Evolutionary conservation across 2,797 vertebrate species (phyloP), one percentile per base, ranked within the genome.

Genomic region (Botia almorhae): DNA sequence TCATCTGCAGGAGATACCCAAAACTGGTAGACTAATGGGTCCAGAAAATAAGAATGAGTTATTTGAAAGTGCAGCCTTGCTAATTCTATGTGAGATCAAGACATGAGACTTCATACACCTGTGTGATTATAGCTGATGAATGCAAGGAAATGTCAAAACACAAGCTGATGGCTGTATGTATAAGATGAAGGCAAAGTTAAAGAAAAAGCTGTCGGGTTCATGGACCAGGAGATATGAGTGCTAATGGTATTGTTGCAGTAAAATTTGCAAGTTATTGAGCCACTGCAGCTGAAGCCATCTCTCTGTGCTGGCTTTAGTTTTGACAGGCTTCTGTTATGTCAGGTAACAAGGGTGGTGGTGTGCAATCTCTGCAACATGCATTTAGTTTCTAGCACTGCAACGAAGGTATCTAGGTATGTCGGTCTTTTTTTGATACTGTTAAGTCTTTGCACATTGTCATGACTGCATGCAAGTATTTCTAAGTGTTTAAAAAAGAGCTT

Each of bases 131-230:
- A 29, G 61, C 61, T 8, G 60, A 63, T 63, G 26, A 63, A 64
- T 64, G 61, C 61, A 64, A 64, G 29, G 61, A 29, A 16, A 10
- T 36, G 5, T 64, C 61, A 36, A 64, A 64, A 64, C 29, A 14
- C 1, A 7, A 64, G 29, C 29, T 64, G 61, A 26, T 64, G 61
- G 61, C 4, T 53, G 14, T 53, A 16, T 53, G 51, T 53, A 13
- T 64, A 64, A 64, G 61, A 36, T 64, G 12, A 23, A 61, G 23
- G 13, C 23, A 61, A 61, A 29, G 23, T 61, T 61, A 61, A 61
- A 61, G 23, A 29, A 14, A 61, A 23, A 61, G 60, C 60, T 2
- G 58, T 61, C 26, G 58, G 58, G 26, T 48, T 48, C 46, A 13
- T 33, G 4, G 33, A 33, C 1, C 33, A 33, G 33, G 4, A 33